Conservation (phyloP, 2,888 invertebrate genomes). For the Xestoiulus laeticollis region DNA sequence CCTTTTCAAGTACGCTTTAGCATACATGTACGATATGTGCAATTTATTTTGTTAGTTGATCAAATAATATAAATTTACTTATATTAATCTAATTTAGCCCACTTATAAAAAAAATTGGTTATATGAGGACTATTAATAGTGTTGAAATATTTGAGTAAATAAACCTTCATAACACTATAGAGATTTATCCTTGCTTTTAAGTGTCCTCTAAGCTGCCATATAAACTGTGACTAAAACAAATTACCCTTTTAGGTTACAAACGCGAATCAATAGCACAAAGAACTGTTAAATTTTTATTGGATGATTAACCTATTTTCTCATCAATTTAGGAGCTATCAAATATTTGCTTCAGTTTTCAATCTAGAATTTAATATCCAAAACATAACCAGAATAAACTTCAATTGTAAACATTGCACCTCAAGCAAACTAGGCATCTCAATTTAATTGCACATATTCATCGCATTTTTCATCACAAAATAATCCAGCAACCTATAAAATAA, state of each 20-base stretch:
- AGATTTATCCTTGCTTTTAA: background rate
- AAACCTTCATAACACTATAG: background rate
- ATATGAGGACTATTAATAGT: background rate
- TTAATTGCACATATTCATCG: background rate
- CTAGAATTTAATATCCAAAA: too few species aligned
- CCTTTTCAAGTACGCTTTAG: too few species aligned
- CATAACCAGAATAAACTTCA: too few species aligned
- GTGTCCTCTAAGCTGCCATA: background rate
- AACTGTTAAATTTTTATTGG: background rate
- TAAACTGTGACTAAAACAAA: background rate
- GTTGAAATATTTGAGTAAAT: background rate
- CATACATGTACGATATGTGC: background rate
- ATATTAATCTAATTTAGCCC: background rate
- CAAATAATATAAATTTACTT: background rate
- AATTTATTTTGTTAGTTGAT: background rate
- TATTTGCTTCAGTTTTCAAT: too few species aligned
- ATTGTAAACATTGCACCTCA: too few species aligned
- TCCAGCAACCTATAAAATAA: too few species aligned
- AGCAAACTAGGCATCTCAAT: too few species aligned
- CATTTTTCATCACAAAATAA: too few species aligned
- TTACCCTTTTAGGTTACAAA: too few species aligned
- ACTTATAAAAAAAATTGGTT: background rate
- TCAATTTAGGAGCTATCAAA: too few species aligned
- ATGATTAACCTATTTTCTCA: too few species aligned
- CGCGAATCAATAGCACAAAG: too few species aligned